A percentile compares a stretch with the other conserved stretches of the same genome.
Conservation (phyloP, 2,888 invertebrate genomes). For the Epistrophe grossulariae region DNA sequence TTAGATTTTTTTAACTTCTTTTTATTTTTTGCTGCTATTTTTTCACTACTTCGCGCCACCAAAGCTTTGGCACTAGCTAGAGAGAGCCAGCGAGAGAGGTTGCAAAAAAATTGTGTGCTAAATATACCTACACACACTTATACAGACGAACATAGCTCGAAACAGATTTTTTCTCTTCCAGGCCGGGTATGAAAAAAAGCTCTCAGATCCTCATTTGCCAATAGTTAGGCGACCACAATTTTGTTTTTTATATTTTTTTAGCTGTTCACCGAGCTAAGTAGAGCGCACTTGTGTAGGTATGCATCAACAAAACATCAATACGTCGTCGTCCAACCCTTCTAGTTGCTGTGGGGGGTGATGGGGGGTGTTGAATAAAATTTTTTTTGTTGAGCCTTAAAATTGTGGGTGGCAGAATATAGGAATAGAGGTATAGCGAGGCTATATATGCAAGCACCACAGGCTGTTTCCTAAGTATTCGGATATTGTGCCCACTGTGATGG, state of each 20-base stretch:
- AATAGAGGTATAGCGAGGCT: neutral
- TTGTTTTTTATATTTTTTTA: slow-evolving; percentile 56
- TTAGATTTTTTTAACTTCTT: slow-evolving; percentile 62
- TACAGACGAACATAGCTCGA: slow-evolving; percentile 54
- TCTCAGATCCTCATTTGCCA: slow-evolving; percentile 76
- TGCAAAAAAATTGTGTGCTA: slow-evolving; percentile 61
- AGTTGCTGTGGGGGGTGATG: slow-evolving; percentile 37
- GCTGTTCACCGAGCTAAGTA: slow-evolving; percentile 63
- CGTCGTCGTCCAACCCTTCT: slow-evolving; percentile 75
- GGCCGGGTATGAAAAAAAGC: slow-evolving; percentile 69
- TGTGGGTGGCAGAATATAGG: slow-evolving; percentile 22
- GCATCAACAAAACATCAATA: slow-evolving; percentile 76
- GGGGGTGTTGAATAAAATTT: neutral
- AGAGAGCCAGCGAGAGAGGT: slow-evolving; percentile 66
- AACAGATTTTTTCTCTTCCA: slow-evolving; percentile 72
- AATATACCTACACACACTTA: slow-evolving; percentile 52
- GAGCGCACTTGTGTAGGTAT: slow-evolving; percentile 74
- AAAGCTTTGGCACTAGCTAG: slow-evolving; percentile 70
- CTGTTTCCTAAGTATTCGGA: slow-evolving; percentile 74
- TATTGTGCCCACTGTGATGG: slow-evolving; percentile 72
- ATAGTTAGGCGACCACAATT: slow-evolving; percentile 75
- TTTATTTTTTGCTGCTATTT: slow-evolving; percentile 59
- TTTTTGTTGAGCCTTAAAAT: slow-evolving; percentile 47
- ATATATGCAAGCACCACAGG: slow-evolving; percentile 68
- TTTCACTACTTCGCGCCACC: slow-evolving; percentile 70